These are phyloP conservation scores for Tetragnatha versicolor DNA, from an alignment of 1,140 invertebrate species.

Conservation along the genomic window DNA sequence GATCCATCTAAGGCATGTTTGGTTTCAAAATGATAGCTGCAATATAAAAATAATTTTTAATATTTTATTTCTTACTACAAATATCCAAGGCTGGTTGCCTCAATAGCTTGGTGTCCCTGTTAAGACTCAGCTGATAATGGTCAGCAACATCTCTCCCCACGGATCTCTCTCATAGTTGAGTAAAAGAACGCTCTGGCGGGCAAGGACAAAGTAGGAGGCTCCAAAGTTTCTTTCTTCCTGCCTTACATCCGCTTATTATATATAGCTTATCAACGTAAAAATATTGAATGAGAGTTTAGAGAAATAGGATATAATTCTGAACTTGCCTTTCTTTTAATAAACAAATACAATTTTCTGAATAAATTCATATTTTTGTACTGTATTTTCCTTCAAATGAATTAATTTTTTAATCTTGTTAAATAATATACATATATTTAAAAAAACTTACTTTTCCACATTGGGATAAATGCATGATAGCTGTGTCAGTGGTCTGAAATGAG, in stretches of 20 bases:
- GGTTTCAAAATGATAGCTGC: conserved; percentile 41
- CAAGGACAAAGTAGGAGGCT: no score
- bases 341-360: background rate
- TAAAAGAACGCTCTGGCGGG: no score
- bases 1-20: conserved; percentile 7
- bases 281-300: background rate
- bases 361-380: background rate
- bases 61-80: background rate
- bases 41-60: background rate
- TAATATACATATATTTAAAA: background rate
- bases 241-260: background rate
- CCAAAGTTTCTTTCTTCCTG: no score
- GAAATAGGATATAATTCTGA: background rate
- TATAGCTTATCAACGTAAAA: background rate
- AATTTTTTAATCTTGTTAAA: background rate
- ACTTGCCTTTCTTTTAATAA: background rate
- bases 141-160: no score
- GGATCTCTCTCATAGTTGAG: no score
- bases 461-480: conserved; percentile 76
- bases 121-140: no score
- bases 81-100: background rate
- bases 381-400: background rate
- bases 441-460: conserved; percentile 79
- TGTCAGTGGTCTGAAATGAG: conserved; percentile 80
- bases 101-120: no score